Evolutionary conservation across 2,888 invertebrate species (phyloP).

Genomic region (Orthonevra nobilis): DNA sequence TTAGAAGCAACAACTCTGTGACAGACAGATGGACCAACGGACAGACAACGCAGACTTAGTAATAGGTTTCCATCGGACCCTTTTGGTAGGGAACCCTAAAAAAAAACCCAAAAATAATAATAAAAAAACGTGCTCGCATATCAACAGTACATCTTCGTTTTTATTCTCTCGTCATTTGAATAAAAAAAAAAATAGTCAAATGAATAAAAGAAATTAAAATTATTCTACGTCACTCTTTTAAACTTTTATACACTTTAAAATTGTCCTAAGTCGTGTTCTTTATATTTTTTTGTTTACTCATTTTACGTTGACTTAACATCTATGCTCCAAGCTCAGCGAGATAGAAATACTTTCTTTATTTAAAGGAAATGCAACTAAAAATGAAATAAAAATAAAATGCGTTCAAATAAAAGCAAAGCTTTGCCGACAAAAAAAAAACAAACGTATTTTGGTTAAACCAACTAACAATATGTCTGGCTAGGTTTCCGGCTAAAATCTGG

Average conservation of each 20-base stretch:
- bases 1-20: too few species aligned
- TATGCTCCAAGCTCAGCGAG: conserved; percentile 59
- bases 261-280: conserved; percentile 49
- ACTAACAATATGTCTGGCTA: not conserved
- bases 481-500: conserved; percentile 3
- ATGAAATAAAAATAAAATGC: conserved; percentile 47
- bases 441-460: too few species aligned
- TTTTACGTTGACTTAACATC: conserved; percentile 52
- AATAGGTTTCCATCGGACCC: too few species aligned
- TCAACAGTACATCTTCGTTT: conserved; percentile 49
- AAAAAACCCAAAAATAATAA: too few species aligned
- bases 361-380: conserved; percentile 8
- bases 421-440: conserved; percentile 10
- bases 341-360: conserved; percentile 58
- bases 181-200: conserved; percentile 55
- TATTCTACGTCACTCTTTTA: conserved; percentile 28
- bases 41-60: too few species aligned
- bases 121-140: too few species aligned
- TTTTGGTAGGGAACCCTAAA: too few species aligned
- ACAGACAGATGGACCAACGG: too few species aligned
- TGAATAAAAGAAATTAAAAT: conserved; percentile 38
- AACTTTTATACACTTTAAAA: conserved; percentile 56
- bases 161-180: conserved; percentile 42
- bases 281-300: too few species aligned
- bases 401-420: conserved; percentile 56